phyloP scores from a whole-genome alignment of 2,797 vertebrate genomes.

The Glossophaga mutica region DNA sequence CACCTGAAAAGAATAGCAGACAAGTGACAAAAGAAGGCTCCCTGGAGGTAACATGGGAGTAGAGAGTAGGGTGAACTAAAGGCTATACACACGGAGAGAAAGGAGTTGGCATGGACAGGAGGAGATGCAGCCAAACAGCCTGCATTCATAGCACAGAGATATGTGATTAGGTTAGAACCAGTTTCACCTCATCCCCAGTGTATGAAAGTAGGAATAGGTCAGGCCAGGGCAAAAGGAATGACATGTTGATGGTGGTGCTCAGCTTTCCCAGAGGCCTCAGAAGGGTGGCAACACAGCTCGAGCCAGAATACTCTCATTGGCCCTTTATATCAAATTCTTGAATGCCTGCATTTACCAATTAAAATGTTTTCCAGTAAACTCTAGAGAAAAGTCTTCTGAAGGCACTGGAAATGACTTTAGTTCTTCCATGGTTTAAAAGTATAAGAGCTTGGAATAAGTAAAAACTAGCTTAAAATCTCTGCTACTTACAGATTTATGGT shows the following conservation, averaged over 20 bases:
- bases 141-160: not conserved
- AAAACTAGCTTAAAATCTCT: slow-evolving; percentile 16
- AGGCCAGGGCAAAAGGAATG: not conserved
- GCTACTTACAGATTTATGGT: slow-evolving; percentile 25
- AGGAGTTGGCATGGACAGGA: not conserved
- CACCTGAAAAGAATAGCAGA: slow-evolving; percentile 35
- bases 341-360: slow-evolving; percentile 13
- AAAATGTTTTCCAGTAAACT: slow-evolving; percentile 11
- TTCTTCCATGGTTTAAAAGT: not conserved
- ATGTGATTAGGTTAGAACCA: not conserved
- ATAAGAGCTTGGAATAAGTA: not conserved
- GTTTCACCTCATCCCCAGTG: not conserved
- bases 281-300: not conserved
- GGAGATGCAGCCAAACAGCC: not conserved
- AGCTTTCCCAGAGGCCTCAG: not conserved
- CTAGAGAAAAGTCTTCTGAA: not conserved
- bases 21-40: not conserved
- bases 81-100: not conserved
- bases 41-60: not conserved
- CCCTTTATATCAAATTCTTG: not conserved
- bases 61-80: not conserved
- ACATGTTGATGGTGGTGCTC: not conserved
- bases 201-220: not conserved
- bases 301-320: not conserved
- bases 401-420: not conserved